Evolutionary conservation across 1,140 invertebrate genomes (phyloP).

Genomic region (Euwallacea fornicatus): DNA sequence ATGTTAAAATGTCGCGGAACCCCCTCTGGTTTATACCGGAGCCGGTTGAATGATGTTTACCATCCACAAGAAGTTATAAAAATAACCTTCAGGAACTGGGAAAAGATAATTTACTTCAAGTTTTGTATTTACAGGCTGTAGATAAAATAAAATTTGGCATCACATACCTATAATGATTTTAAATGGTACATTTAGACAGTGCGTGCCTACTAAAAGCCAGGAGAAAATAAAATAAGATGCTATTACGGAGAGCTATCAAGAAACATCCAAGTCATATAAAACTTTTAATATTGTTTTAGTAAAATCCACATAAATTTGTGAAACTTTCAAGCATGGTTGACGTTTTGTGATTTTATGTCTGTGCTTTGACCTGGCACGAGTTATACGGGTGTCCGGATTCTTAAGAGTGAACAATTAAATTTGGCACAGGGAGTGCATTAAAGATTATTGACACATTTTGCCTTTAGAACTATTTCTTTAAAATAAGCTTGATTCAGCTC

Average conservation of each 20-base stretch:
- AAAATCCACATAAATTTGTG: constrained; percentile 9
- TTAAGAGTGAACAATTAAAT: too few species aligned
- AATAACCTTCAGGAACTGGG: background rate
- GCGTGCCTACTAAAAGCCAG: constrained; percentile 6
- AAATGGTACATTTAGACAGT: too few species aligned
- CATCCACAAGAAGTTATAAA: constrained; percentile 19
- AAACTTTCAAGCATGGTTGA: too few species aligned
- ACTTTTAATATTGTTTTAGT: constrained; percentile 8
- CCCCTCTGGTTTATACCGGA: constrained; percentile 33
- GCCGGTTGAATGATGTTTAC: constrained; percentile 28
- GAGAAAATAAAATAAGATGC: constrained; percentile 13
- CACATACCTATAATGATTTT: background rate
- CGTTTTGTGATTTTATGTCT: too few species aligned
- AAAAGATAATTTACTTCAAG: too few species aligned
- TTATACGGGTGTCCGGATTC: too few species aligned
- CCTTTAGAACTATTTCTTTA: too few species aligned
- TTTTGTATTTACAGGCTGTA: too few species aligned
- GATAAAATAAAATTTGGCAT: background rate
- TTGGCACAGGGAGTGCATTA: too few species aligned
- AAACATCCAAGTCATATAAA: constrained; percentile 17
- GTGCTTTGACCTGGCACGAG: too few species aligned
- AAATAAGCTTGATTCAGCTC: too few species aligned
- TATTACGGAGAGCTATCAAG: constrained; percentile 8
- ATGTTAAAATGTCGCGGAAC: constrained; percentile 37
- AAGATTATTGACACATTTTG: too few species aligned